A percentile compares a stretch with the other conserved stretches of the same genome.
Conservation (phyloP, 2,888 invertebrate genomes). For the Parascotia fuliginaria region DNA sequence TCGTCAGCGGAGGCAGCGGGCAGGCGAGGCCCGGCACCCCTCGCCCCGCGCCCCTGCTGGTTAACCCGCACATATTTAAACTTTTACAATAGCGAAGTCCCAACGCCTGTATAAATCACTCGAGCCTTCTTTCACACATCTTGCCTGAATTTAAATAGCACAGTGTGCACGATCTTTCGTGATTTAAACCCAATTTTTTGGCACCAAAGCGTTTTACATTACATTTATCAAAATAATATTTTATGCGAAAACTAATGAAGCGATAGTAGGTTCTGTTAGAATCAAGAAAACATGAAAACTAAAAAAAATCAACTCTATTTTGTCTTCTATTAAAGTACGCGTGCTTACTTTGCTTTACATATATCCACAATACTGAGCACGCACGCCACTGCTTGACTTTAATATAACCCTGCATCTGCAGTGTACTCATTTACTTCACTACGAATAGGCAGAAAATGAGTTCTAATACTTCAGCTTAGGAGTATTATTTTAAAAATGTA, state of each 20-base stretch:
- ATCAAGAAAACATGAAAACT: constrained; percentile 31
- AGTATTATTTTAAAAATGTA: constrained; percentile 52
- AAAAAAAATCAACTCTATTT: no score
- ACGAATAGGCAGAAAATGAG: constrained; percentile 47
- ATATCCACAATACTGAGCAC: constrained; percentile 33
- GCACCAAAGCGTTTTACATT: constrained; percentile 52
- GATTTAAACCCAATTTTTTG: constrained; percentile 64
- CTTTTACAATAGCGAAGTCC: constrained; percentile 72
- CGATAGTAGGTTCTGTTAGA: constrained; percentile 32
- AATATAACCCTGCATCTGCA: neutral
- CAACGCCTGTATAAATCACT: constrained; percentile 74
- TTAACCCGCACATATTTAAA: constrained; percentile 72
- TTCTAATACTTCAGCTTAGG: constrained; percentile 49
- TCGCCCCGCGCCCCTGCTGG: constrained; percentile 32
- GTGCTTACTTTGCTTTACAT: constrained; percentile 38
- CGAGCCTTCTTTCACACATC: constrained; percentile 74
- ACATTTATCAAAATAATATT: constrained; percentile 48
- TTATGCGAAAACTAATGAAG: constrained; percentile 37
- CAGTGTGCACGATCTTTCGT: constrained; percentile 69
- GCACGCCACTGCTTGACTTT: constrained; percentile 14
- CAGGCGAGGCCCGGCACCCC: constrained; percentile 27
- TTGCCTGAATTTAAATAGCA: constrained; percentile 79
- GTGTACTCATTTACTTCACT: constrained; percentile 19
- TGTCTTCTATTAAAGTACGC: no score
- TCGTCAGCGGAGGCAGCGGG: constrained; percentile 3